A percentile compares a stretch with the other conserved stretches of the same genome.
These are phyloP conservation scores for Phacellophora camtschatica DNA, from an alignment of 30 jellyfish, hydroid and myxozoan genomes.

Conservation along the genomic window DNA sequence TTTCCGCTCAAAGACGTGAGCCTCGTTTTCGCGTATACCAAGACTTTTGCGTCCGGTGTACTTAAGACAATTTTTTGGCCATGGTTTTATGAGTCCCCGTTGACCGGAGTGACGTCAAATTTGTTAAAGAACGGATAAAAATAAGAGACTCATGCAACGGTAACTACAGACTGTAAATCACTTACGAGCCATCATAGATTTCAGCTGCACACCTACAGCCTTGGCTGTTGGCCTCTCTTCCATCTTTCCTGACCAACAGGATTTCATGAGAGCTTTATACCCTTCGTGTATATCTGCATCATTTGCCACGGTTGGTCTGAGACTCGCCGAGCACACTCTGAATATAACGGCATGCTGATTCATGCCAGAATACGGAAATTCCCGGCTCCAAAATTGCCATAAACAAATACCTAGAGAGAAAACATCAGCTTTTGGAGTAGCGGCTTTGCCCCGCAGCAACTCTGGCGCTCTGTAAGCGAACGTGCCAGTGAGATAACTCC, in stretches of 20 bases:
- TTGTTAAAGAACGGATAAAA: too few relatives aligned
- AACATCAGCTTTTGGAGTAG: slow-evolving; percentile 73
- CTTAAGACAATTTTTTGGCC: too few relatives aligned
- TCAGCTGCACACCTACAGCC: slow-evolving; percentile 42
- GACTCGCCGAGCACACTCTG: slow-evolving; percentile 68
- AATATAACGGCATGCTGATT: slow-evolving; percentile 87
- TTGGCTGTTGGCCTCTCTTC: slow-evolving; percentile 63
- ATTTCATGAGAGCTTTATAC: slow-evolving; percentile 49
- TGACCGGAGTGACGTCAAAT: too few relatives aligned
- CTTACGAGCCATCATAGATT: slow-evolving; percentile 11
- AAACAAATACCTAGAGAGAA: slow-evolving; percentile 79
- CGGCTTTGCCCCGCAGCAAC: slow-evolving; percentile 68
- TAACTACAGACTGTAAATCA: too few relatives aligned
- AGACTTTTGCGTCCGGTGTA: too few relatives aligned
- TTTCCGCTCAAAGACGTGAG: too few relatives aligned
- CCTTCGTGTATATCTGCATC: slow-evolving; percentile 9
- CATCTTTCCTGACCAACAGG: slow-evolving; percentile 79
- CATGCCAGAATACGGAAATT: slow-evolving; percentile 81
- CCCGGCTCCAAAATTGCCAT: slow-evolving; percentile 95
- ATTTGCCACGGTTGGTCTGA: slow-evolving; percentile 56
- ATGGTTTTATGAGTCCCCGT: too few relatives aligned
- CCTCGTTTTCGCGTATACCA: too few relatives aligned
- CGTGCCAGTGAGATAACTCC: slow-evolving; percentile 79
- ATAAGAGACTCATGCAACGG: too few relatives aligned
- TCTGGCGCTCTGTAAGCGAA: slow-evolving; percentile 96